phyloP scores from a whole-genome alignment of 2,888 invertebrate genomes.

The Yponomeuta sedellus region DNA sequence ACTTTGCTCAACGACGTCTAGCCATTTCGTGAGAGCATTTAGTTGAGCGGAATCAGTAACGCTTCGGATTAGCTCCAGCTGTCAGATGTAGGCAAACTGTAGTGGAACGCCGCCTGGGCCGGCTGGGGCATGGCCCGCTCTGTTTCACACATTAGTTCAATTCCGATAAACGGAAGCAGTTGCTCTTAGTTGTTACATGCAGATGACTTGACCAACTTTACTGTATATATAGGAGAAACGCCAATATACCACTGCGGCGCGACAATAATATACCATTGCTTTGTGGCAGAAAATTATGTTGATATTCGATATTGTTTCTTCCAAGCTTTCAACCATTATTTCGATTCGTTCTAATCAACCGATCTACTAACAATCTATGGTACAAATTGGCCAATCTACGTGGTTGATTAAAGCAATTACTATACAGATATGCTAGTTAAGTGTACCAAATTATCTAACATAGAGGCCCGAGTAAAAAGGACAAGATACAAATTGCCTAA shows the following conservation, averaged over 20 bases:
- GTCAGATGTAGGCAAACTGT: conserved; percentile 61
- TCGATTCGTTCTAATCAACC: not conserved
- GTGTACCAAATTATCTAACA: not conserved
- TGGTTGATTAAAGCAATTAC: not conserved
- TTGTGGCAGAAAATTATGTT: too few species aligned
- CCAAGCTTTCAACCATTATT: not conserved
- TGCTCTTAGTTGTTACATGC: conserved; percentile 15
- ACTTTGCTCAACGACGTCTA: not conserved
- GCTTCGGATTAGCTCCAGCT: conserved; percentile 52
- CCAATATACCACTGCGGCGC: not conserved
- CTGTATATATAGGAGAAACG: not conserved
- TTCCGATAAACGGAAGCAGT: conserved; percentile 51
- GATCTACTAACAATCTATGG: not conserved
- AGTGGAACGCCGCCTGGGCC: conserved; percentile 40
- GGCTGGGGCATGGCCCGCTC: conserved; percentile 39
- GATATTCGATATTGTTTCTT: too few species aligned
- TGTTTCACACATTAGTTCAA: conserved; percentile 64
- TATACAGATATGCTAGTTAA: not conserved
- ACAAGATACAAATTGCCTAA: conserved; percentile 61
- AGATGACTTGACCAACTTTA: conserved; percentile 4
- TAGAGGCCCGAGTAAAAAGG: conserved; percentile 20
- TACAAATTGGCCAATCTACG: not conserved
- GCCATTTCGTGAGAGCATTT: not conserved
- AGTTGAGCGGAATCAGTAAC: conserved; percentile 18
- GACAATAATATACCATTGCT: not conserved